Evolutionary conservation across 2,113 vertebrate species (phyloP), one percentile per base, ranked within the genome.

Genomic region (Erythrolamprus reginae): DNA sequence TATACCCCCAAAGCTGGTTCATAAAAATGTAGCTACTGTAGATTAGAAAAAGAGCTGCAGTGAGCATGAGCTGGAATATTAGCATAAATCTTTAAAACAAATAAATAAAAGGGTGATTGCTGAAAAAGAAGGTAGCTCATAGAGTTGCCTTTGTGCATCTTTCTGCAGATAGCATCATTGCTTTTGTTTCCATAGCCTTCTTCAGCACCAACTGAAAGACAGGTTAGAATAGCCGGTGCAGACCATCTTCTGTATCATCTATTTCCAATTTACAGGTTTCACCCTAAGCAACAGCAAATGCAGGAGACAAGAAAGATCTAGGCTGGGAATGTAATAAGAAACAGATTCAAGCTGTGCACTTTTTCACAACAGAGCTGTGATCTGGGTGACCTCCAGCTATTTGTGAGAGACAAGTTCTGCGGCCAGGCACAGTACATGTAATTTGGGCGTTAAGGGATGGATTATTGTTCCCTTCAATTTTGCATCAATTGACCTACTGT

Each of bases 171-270:
- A 26, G 42, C 28, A 45, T 45, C 24, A 28, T 1, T 97, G 99
- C 98, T 98, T 99, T 99, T 85, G 99, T 98, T 93, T 98, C 99
- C 99, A 99, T 99, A 19, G 98, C 99, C 98, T 0, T 98, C 99
- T 51, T 99, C 98, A 0, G 98, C 97, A 61, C 99, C 98, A 4
- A 98, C 98, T 95, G 99, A 95, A 87, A 99, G 98, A 94, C 99
- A 84, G 24, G 13, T 51, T 84, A 51, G 26, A 50, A n/a, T 28
- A n/a, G 47, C 17, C 21, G 65, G 17, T 77, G 38, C 15, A 42
- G 33, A 42, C 7, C 17, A 77, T 3, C 70, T 17, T 77, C 70
- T 21, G 70, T 21, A 42, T 77, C 17, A 42, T 77, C 70, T 77
- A 21, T 77, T 77, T 77, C 70, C 70, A 77, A 77, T 77, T 77